Percentiles rank a stretch among this genome's conserved stretches.
Conservation (phyloP, 1,140 invertebrate genomes). For the Eubasilissa regina region DNA sequence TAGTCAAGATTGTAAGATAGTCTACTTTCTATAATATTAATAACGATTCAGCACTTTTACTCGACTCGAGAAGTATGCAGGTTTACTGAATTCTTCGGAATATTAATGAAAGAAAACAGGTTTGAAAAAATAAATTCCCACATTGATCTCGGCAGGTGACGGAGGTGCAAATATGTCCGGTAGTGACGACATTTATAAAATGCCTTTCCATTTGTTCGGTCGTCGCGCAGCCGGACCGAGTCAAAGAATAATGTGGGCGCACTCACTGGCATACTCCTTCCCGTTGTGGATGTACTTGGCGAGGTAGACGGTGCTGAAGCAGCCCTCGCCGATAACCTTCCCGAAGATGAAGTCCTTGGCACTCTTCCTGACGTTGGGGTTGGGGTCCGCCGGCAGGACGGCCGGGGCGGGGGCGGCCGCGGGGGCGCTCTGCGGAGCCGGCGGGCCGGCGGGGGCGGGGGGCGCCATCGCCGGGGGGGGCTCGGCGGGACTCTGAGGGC, state of each 20-base stretch:
- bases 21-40: conserved; percentile 11
- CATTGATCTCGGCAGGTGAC: conserved; percentile 23
- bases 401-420: conserved; percentile 62
- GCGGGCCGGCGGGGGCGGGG: conserved; percentile 59
- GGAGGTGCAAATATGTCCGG: conserved; percentile 23
- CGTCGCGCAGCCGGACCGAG: conserved; percentile 17
- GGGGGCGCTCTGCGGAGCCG: conserved; percentile 63
- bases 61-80: neutral
- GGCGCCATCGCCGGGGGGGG: conserved; percentile 64
- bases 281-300: conserved; percentile 92
- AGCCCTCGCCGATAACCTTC: conserved; percentile 96
- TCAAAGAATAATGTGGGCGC: neutral
- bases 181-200: conserved; percentile 36
- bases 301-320: conserved; percentile 95
- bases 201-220: conserved; percentile 38
- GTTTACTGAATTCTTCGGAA: conserved; percentile 16
- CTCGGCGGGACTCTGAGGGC: conserved; percentile 65
- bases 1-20: neutral
- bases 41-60: conserved; percentile 7
- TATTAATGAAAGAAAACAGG: conserved; percentile 21
- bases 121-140: conserved; percentile 32
- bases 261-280: conserved; percentile 95
- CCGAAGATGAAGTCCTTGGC: conserved; percentile 96
- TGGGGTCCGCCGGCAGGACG: conserved; percentile 63
- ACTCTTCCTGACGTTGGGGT: conserved; percentile 77